Evolutionary conservation across 2,888 invertebrate species (phyloP), one percentile per base, ranked within the genome.

Genomic region (Apeira syringaria): DNA sequence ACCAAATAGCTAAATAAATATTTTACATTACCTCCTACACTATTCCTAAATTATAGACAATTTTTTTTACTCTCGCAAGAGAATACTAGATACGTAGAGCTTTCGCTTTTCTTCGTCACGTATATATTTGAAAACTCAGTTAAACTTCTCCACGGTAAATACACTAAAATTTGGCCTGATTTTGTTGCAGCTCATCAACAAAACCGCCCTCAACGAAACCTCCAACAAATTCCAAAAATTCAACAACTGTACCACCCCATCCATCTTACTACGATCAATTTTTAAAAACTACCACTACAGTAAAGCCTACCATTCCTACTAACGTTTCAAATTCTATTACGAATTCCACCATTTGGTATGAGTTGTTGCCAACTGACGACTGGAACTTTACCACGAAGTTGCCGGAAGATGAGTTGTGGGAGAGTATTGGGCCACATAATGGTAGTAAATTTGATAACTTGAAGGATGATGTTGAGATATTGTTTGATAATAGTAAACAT

Each of bases 391-490:
- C 76, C n/a, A 76, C 80, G 0, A 57, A 57, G 36, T 42, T 65
- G 5, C 77, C 79, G 2, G 84, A 84, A 26, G 88, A 90, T 5
- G 84, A 84, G 8, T 32, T 85, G 0, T 89, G 90, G 88, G 89
- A 88, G 49, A 85, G 68, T 34, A 75, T 88, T 5, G 78, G 70
- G 0, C 69, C 75, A 0, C 68, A 52, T 0, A 84, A 85, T 54
- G 68, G 61, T 0, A 81, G 65, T 37, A 72, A 70, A 32, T 67
- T 74, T 7, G 76, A 68, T 7, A 83, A 81, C 44, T 56, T 90
- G 18, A 79, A 83, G 27, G 91, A 91, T 45, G 91, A 91, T 45
- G 91, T 91, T 0, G 91, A 91, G 42, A 76, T 90, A 18, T 53
- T 91, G 39, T 91, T 91, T 66, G 80, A 79, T 28, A 66, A 63